Base-by-base conservation (phyloP, 2,888 invertebrate species). In the Branchipolynoe longqiensis region DNA sequence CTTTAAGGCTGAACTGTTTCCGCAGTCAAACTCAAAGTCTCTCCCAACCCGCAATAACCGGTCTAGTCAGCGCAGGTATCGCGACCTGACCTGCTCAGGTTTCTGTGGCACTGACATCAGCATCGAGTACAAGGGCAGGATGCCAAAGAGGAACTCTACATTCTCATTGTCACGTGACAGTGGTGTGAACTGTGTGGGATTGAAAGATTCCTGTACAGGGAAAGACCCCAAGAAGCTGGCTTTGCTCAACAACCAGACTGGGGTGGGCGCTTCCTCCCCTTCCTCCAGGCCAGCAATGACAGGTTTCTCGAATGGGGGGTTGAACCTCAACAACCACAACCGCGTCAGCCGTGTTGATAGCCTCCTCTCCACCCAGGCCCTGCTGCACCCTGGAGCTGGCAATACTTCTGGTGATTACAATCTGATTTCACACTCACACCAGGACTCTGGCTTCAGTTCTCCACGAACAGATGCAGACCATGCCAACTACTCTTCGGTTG, bases 181-280 rank as follows among this genome's bases (percentile, higher is more conserved):
- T 88, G 93, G 93, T 18, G 93, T 93, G 0, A 93, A 93, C 88
- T 92, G 92, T 88, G 87, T 92, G 1, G 93, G 92, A 3, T 86
- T 92, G 2, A 82, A 41, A 38, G 41, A 64, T 58, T 33, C 38
- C 33, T 18, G 2, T n/a, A n/a, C n/a, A n/a, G n/a, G n/a, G n/a
- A n/a, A n/a, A n/a, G n/a, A n/a, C n/a, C 14, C 36, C 54, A 78
- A n/a, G 28, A 78, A 48, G 22, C 25, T 78, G 28, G 41, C 78
- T 6, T 48, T 78, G 40, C 22, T 78, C 12, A 78, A 78, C 28
- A 78, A 78, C 48, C 82, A 56, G 8, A 56, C 82, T 6, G 82
- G 83, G 38, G 64, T 25, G 6, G 22, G 62, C 25, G 38, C 22
- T 8, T 36, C 82, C n/a, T n/a, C n/a, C n/a, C n/a, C n/a, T n/a